Evolutionary conservation across 2,797 vertebrate genomes (phyloP).

Genomic region (Lacerta bilineata): DNA sequence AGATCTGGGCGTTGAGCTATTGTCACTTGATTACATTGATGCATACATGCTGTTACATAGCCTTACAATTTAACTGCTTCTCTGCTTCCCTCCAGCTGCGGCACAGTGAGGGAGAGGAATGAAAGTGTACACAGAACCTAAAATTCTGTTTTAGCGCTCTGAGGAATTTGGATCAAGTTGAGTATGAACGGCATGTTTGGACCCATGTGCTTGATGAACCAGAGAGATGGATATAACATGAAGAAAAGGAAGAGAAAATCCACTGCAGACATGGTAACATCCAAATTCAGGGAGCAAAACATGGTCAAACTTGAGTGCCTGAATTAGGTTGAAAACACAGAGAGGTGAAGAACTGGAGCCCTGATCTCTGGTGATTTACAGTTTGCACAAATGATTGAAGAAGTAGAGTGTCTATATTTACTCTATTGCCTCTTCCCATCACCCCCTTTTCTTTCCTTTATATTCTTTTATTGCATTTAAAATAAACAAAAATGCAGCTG

Average conservation of each 20-base stretch:
- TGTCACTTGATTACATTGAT: background rate
- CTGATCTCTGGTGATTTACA: background rate
- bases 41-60: background rate
- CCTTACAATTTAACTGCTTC: too few species aligned
- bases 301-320: background rate
- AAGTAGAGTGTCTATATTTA: constrained; percentile 19
- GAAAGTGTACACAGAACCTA: too few species aligned
- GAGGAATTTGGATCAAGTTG: too few species aligned
- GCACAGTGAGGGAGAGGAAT: too few species aligned
- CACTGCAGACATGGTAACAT: background rate
- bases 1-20: background rate
- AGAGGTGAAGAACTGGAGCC: background rate
- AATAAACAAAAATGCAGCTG: constrained; percentile 57
- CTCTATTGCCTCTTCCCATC: constrained; percentile 31
- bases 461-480: constrained; percentile 64
- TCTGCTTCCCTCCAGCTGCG: too few species aligned
- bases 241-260: background rate
- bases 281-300: background rate
- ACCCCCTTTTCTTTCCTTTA: constrained; percentile 43
- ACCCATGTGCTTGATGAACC: background rate
- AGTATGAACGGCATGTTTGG: background rate
- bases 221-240: background rate
- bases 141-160: too few species aligned
- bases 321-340: background rate
- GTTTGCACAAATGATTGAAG: constrained; percentile 6